Base-by-base conservation (phyloP, 2,113 vertebrate genomes). In the Haliaeetus leucogaster region DNA sequence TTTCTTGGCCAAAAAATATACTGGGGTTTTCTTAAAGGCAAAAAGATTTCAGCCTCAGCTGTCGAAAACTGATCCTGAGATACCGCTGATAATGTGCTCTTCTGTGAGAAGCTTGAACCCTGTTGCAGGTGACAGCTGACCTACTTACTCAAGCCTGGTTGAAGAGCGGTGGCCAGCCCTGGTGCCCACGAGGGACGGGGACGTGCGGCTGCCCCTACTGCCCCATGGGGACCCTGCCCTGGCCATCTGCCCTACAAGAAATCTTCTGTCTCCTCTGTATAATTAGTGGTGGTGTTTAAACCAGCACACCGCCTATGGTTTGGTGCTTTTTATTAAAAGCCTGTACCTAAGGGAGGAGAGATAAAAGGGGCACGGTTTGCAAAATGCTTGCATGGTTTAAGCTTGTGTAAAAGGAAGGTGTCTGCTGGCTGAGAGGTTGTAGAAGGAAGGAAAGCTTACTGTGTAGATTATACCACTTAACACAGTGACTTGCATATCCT, bases 71-170 rank as follows among this genome's bases (percentile, higher is more conserved):
- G 97, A 98, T 97, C 90, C 87, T 66, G 82, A 71, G 86, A 90
- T 93, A 56, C 52, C 7, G 21, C 29, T 73, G 94, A 72, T 95
- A 93, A 86, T 4, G 42, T 89, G n/a, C 56, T 95, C 70, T 66
- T 53, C 62, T 85, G 78, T 65, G 76, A 96, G 97, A 80, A 96
- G 95, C 84, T 52, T 63, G 85, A 95, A 61, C 82, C 63, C 82
- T 5, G 63, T 93, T 17, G 47, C 92, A 96, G 97, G 94, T 97
- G 98, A 74, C 97, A 95, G 95, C 97, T 98, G 98, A 97, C 97
- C 96, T 95, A 95, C 90, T 98, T 98, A 93, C 62, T 82, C 14
- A 77, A 42, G 96, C 70, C 86, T 32, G 48, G 86, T 38, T 62
- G 72, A 61, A 90, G 38, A 71, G 80, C 89, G 10, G 63, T 30